Evolutionary conservation across 2,113 vertebrate genomes (phyloP), one percentile per base, ranked within the genome.

Genomic region (Seriola quinqueradiata): DNA sequence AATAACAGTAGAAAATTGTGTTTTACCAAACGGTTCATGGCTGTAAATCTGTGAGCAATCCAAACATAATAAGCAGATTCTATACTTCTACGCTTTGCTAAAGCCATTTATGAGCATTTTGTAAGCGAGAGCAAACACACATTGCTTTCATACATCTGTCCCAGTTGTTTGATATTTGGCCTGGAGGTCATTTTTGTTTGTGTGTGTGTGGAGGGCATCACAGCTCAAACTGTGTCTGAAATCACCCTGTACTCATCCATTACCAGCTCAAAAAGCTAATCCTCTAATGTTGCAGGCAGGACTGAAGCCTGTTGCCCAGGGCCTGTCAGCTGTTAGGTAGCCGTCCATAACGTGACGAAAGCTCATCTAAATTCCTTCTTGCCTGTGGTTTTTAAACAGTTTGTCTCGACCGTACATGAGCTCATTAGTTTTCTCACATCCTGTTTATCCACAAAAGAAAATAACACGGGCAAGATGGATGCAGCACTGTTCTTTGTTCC

Each of bases 361-460:
- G n/a, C 70, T 52, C 38, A 0, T 63, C 19, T 0, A 48, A 59
- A 72, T 16, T 42, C 28, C 2, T 28, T 28, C 40, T 10, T 32
- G 3, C 21, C 32, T 36, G 57, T 23, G 36, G 25, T 69, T 59
- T 65, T 71, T 21, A 38, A 52, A 79, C 38, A 9, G 57, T 59
- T 79, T 71, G 54, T 52, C 36, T 87, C 38, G 17, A 10, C 46
- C 13, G 10, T 13, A 16, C 8, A 8, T 14, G 12, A 32, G 42
- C 17, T 42, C 54, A 50, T 71, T 25, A 61, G 13, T 59, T 60
- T 32, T 6, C 79, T 75, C 34, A 8, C 79, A 32, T 87, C 82
- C 79, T 85, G 84, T 84, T 82, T 73, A 70, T 60, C n/a, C 57
- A 21, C 42, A 21, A 5, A 42, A n/a, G 19, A 72, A 48, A 67